Conservation (phyloP, 2,888 invertebrate species). For the Drosophila falleni region DNA sequence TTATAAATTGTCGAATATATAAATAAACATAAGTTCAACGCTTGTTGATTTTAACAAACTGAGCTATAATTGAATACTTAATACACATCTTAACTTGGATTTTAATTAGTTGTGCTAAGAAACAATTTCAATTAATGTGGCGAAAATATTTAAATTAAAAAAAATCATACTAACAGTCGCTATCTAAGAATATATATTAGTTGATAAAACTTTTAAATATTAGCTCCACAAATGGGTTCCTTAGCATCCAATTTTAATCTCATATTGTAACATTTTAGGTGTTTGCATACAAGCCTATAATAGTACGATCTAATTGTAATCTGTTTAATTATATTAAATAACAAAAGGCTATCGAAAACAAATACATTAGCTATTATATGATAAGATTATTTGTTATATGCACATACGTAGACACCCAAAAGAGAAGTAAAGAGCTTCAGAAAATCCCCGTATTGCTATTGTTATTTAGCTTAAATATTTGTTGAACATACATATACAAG, state of each 20-base stretch:
- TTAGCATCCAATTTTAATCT: constrained; percentile 1
- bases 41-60: neutral
- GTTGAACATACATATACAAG: neutral
- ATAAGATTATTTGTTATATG: constrained; percentile 18
- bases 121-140: neutral
- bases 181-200: neutral
- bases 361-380: constrained; percentile 18
- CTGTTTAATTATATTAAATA: neutral
- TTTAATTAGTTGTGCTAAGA: constrained; percentile 20
- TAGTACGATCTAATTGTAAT: constrained; percentile 5
- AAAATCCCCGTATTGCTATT: neutral
- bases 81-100: constrained; percentile 7
- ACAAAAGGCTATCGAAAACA: constrained; percentile 1
- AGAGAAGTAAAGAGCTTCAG: constrained; percentile 4
- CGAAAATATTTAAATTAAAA: neutral
- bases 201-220: neutral
- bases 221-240: constrained; percentile 1
- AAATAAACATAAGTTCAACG: constrained; percentile 2
- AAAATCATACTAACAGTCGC: neutral
- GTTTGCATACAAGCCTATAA: neutral
- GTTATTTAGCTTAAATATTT: constrained; percentile 1
- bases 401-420: constrained; percentile 23
- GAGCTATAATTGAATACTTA: neutral
- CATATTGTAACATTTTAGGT: constrained; percentile 5
- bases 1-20: constrained; percentile 18